phyloP scores from a whole-genome alignment of 2,888 invertebrate genomes.

The Apamea crenata region DNA sequence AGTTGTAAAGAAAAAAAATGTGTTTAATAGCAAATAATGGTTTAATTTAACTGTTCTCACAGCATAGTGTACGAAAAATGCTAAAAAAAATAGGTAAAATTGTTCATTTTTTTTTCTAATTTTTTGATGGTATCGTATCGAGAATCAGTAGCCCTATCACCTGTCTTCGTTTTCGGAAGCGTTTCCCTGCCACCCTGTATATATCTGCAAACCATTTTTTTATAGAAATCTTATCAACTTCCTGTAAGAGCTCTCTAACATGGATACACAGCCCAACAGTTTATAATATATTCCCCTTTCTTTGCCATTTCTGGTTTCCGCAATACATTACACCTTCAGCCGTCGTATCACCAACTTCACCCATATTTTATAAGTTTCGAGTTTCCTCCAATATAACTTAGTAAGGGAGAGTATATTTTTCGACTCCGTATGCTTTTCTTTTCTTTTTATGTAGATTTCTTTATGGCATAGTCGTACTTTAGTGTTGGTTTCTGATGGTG shows the following conservation, averaged over 20 bases:
- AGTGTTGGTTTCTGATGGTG: constrained; percentile 7
- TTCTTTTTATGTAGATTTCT: constrained; percentile 49
- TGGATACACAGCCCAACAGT: constrained; percentile 38
- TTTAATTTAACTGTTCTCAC: no score
- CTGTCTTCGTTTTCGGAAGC: no score
- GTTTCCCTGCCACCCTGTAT: no score
- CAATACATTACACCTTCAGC: constrained; percentile 66
- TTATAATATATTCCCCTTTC: constrained; percentile 58
- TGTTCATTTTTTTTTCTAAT: no score
- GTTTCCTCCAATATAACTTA: constrained; percentile 66
- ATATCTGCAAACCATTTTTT: not conserved
- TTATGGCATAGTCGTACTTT: constrained; percentile 39
- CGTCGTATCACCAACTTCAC: constrained; percentile 66
- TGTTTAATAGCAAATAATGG: no score
- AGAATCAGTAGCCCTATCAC: no score
- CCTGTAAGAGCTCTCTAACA: constrained; percentile 4
- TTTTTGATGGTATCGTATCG: no score
- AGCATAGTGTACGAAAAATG: no score
- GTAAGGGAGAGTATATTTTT: constrained; percentile 61
- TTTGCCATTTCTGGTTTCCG: constrained; percentile 57
- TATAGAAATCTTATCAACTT: constrained; percentile 12
- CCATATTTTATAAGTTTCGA: constrained; percentile 70
- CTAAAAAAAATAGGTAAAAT: no score
- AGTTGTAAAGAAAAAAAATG: no score
- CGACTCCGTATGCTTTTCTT: constrained; percentile 47